Percentiles rank a stretch among this genome's conserved stretches.
Evolutionary conservation across 1,140 invertebrate genomes (phyloP).

Genomic region (Nasonia giraulti): DNA sequence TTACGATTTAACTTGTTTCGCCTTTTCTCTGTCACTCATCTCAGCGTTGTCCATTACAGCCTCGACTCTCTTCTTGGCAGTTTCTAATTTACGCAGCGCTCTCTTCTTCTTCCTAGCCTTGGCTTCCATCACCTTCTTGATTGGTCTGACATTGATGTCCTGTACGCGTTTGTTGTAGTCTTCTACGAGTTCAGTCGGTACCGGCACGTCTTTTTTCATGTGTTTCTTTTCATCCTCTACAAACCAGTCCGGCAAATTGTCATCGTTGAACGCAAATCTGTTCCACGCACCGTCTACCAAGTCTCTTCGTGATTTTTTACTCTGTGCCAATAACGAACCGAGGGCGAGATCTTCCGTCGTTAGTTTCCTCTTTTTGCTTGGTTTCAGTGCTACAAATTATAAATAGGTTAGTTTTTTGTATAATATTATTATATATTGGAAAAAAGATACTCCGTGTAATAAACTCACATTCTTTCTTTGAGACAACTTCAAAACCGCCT

Average conservation of each 20-base stretch:
- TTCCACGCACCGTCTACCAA: conserved; percentile 93
- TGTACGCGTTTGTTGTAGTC: conserved; percentile 86
- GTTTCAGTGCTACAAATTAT: conserved; percentile 66
- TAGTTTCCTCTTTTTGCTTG: conserved; percentile 83
- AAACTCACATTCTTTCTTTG: conserved; percentile 75
- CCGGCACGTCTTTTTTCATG: conserved; percentile 85
- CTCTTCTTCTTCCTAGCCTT: conserved; percentile 97
- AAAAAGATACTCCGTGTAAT: not conserved
- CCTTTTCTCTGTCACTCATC: conserved; percentile 92
- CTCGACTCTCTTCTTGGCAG: conserved; percentile 97
- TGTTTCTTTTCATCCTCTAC: conserved; percentile 94
- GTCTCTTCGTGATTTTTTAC: conserved; percentile 90
- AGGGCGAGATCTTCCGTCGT: conserved; percentile 90
- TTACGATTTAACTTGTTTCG: conserved; percentile 91
- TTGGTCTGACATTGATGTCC: conserved; percentile 94
- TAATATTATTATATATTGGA: not conserved
- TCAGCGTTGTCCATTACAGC: conserved; percentile 92
- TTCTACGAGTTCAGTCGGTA: conserved; percentile 84
- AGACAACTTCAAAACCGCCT: conserved; percentile 81
- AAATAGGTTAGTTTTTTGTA: conserved; percentile 19
- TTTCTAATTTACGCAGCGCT: conserved; percentile 89
- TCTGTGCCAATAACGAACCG: conserved; percentile 88
- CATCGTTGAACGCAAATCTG: conserved; percentile 91
- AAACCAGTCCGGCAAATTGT: conserved; percentile 97
- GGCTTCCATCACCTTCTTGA: conserved; percentile 99